Conservation (phyloP, 2,888 invertebrate species). For the Agriopis leucophaearia region DNA sequence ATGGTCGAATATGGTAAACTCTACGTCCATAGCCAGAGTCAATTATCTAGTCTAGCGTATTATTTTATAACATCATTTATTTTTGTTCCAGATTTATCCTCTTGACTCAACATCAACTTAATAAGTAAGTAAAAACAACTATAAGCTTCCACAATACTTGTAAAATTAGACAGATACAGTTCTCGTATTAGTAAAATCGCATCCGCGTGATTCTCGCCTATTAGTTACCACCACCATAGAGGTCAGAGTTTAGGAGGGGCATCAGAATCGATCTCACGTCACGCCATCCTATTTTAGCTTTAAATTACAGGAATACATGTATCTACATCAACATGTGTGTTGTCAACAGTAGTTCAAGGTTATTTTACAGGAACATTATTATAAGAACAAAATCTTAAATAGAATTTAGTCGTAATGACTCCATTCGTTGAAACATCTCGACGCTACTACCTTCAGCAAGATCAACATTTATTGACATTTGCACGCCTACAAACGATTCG, state of each 20-base stretch:
- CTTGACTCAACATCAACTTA: slow-evolving; percentile 21
- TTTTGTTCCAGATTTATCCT: slow-evolving; percentile 40
- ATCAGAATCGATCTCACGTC: slow-evolving; percentile 22
- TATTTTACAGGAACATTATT: background rate
- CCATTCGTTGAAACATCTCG: background rate
- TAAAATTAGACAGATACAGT: background rate
- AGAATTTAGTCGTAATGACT: slow-evolving; percentile 1
- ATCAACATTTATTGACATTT: slow-evolving; percentile 15
- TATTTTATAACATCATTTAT: slow-evolving; percentile 4
- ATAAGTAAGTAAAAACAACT: slow-evolving; percentile 33
- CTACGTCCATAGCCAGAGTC: background rate
- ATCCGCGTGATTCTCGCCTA: slow-evolving; percentile 39
- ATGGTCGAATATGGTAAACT: too few species aligned
- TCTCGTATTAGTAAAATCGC: slow-evolving; percentile 24
- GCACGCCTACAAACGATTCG: slow-evolving; percentile 9
- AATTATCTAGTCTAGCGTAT: background rate
- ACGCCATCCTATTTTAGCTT: slow-evolving; percentile 23
- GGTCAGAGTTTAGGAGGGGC: slow-evolving; percentile 42
- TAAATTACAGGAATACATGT: slow-evolving; percentile 3
- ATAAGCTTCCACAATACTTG: background rate
- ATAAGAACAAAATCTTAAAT: background rate
- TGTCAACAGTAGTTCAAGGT: background rate
- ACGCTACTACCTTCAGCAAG: slow-evolving; percentile 7
- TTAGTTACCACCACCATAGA: slow-evolving; percentile 39
- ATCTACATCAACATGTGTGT: background rate